Conservation (phyloP, 2,113 vertebrate species). For the Spea bombifrons region DNA sequence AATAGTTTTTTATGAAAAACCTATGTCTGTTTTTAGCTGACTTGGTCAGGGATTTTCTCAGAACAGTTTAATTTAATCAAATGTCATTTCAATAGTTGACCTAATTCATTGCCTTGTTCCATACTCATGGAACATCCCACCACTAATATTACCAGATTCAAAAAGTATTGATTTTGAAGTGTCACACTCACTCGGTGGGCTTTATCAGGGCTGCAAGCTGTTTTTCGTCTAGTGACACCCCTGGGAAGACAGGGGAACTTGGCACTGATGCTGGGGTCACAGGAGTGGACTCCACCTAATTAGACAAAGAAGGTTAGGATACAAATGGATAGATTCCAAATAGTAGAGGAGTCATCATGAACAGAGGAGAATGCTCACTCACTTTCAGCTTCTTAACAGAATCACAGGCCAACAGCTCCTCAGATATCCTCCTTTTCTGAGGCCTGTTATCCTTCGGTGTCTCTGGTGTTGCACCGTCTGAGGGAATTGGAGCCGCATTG, state of each 20-base stretch:
- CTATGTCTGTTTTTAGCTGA: no score
- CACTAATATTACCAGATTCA: no score
- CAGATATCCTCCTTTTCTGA: slow-evolving; percentile 83
- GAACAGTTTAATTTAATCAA: no score
- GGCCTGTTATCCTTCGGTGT: slow-evolving; percentile 75
- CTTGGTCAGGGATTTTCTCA: no score
- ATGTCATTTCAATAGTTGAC: no score
- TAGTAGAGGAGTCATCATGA: no score
- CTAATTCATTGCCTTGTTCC: no score
- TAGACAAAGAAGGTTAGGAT: background rate
- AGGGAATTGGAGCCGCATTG: slow-evolving; percentile 82
- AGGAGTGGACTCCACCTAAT: slow-evolving; percentile 67
- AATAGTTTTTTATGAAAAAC: no score
- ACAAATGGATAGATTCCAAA: background rate
- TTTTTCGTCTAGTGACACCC: slow-evolving; percentile 78
- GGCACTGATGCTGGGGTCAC: slow-evolving; percentile 71
- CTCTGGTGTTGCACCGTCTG: slow-evolving; percentile 73
- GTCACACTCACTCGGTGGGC: slow-evolving; percentile 80
- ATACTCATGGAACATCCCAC: no score
- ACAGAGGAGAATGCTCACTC: slow-evolving; percentile 18
- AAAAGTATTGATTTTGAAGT: background rate
- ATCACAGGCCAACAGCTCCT: slow-evolving; percentile 78
- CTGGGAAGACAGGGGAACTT: slow-evolving; percentile 83
- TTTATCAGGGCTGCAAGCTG: slow-evolving; percentile 75
- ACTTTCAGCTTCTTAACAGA: slow-evolving; percentile 84